Evolutionary conservation across 2,888 invertebrate species (phyloP), one percentile per base, ranked within the genome.

Genomic region (Villa cingulata): DNA sequence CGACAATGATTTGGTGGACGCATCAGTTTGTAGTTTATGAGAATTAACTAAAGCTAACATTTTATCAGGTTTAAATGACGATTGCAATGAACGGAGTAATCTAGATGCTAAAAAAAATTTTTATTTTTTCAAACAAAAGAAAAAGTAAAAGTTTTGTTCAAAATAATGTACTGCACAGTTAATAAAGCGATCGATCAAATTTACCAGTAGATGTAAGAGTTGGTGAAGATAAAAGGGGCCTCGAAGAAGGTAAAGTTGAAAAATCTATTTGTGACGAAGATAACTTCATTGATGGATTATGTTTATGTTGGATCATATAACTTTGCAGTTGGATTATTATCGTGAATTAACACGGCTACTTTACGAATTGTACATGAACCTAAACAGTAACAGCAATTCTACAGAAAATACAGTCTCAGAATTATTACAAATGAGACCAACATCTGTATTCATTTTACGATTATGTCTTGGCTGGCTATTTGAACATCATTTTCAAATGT

Each of bases 401-500:
- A n/a, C n/a, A n/a, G 19, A 38, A 16, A 34, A 32, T 29, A 54
- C 49, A 0, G 37, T 34, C 5, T 18, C 46, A 0, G 42, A 42
- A 37, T 10, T 50, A 5, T 36, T 50, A 9, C 45, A 45, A 6
- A 60, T 75, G 32, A 73, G 74, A 45, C 70, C 71, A 14, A 72
- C 71, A 46, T 74, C 77, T 0, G 57, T 70, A 1, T 71, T 81
- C 18, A 75, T 85, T 41, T 59, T 87, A 2, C 78, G 79, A 57
- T 75, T 83, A 41, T 76, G 76, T 34, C 68, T 91, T 3, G 87
- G 86, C 0, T 88, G 87, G 86, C 60, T 92, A 7, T 85, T 90
- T 61, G 86, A 88, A 59, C 72, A 84, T 45, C 70, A 82, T 44
- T 76, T 81, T 0, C 74, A 80, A 56, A 77, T 83, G 51, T 81